Evolutionary conservation across 2,888 invertebrate genomes (phyloP).

Genomic region (Meta bourneti): DNA sequence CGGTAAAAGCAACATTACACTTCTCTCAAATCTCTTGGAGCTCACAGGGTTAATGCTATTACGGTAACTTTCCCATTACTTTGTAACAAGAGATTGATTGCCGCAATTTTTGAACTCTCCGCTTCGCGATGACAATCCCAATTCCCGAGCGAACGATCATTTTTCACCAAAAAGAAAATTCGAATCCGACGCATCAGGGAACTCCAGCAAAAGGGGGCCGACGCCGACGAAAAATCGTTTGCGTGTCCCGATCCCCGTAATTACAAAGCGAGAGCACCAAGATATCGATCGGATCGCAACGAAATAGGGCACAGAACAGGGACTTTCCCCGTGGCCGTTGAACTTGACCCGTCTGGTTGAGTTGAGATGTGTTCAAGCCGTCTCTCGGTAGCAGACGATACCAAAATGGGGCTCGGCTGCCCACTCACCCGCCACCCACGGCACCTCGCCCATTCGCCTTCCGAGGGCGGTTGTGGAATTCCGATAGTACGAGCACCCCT

Average conservation of each 20-base stretch:
- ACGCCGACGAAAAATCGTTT: not conserved
- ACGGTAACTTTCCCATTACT: no score
- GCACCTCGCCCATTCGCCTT: slow-evolving; percentile 24
- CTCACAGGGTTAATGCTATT: no score
- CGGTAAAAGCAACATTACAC: no score
- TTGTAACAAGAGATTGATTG: no score
- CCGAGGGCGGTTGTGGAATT: not conserved
- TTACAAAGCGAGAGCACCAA: not conserved
- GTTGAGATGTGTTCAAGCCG: slow-evolving; percentile 13
- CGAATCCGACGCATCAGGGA: not conserved
- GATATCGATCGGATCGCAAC: slow-evolving; percentile 8
- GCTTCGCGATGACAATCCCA: no score
- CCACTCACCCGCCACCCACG: slow-evolving; percentile 9
- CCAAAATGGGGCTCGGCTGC: slow-evolving; percentile 12
- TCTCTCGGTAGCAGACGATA: slow-evolving; percentile 19
- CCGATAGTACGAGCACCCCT: no score
- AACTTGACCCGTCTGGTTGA: slow-evolving; percentile 47
- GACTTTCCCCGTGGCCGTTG: slow-evolving; percentile 9
- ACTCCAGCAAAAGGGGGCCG: not conserved
- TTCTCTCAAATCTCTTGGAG: no score
- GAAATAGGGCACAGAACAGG: slow-evolving; percentile 1
- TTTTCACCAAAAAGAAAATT: no score
- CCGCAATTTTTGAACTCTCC: no score
- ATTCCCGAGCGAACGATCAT: no score
- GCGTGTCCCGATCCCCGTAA: not conserved